A percentile compares a stretch with the other conserved stretches of the same genome.
Conservation (phyloP, 2,797 vertebrate species). For the Lerista edwardsae region DNA sequence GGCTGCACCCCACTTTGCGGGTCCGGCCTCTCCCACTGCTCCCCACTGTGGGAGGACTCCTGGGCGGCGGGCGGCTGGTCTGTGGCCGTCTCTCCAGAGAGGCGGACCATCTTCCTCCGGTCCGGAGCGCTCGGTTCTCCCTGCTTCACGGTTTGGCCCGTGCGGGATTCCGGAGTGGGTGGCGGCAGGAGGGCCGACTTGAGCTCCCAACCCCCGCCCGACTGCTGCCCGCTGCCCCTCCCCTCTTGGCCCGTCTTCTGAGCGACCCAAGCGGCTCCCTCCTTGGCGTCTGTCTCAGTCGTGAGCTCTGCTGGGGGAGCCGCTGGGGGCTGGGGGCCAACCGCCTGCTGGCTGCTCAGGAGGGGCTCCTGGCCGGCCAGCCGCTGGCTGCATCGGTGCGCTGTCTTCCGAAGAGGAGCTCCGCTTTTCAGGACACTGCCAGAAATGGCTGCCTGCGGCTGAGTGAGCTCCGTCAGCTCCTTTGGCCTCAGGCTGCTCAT, state of each 20-base stretch:
- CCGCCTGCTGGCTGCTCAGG: background rate
- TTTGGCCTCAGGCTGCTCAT: background rate
- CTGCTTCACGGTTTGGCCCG: background rate
- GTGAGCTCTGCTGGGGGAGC: background rate
- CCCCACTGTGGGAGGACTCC: background rate
- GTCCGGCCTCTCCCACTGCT: background rate
- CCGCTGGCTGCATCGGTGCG: background rate
- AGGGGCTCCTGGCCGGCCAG: background rate
- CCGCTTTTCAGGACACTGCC: background rate
- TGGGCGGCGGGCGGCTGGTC: background rate
- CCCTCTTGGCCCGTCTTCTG: background rate
- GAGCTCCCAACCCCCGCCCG: background rate
- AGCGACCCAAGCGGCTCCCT: background rate
- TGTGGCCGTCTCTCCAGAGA: background rate
- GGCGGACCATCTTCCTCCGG: too few species aligned
- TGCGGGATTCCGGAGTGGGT: background rate
- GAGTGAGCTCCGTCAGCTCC: background rate
- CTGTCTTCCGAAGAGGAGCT: background rate
- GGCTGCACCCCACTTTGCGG: too few species aligned
- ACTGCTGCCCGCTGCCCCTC: slow-evolving; percentile 20
- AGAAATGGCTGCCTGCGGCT: background rate
- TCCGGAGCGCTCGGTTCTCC: background rate
- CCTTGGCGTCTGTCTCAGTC: background rate
- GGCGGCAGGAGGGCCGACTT: background rate
- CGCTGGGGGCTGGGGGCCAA: background rate